Evolutionary conservation across 2,113 vertebrate species (phyloP), one percentile per base, ranked within the genome.

Genomic region (Talpa occidentalis): DNA sequence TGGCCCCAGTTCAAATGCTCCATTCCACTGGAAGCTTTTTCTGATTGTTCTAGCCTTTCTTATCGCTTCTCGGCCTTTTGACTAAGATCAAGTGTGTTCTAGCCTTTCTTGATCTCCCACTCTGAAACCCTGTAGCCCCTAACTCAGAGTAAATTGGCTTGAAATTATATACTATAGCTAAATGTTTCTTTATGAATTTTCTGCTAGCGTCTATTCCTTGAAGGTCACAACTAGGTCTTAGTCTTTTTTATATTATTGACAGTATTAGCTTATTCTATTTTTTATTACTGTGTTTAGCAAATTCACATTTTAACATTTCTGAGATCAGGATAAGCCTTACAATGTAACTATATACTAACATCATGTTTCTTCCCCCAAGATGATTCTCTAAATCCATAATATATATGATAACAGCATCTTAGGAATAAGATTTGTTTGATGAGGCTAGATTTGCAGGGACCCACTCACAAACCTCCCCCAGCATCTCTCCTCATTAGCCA

Each of bases 301-400:
- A 70, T 83, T 67, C 42, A 56, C 62, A 21, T 94, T 64, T 82
- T 93, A 88, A 88, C 17, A 69, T 77, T 94, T 96, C 79, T 87
- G 44, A 79, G 82, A 83, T 87, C 74, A 70, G 3, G 37, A 76
- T 70, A 66, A 66, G 19, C 35, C 88, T 76, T 54, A 62, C 42
- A 80, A 90, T 47, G 52, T 81, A 76, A 40, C n/a, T 86, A 7
- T 10, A 56, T 7, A 32, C 76, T 86, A 79, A 52, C 74, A 54
- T 16, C 40, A 37, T 83, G 35, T 83, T 54, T 80, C 42, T 17
- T 60, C 10, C 26, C 26, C 28, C 3, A 37, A 60, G 26, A 62
- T n/a, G 26, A 64, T 69, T 35, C 54, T 60, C 80, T 87, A 93
- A 96, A 83, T 47, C 30, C 44, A 32, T 40, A 10, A 64, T 16